Evolutionary conservation across 30 jellyfish, hydroid and myxozoan genomes (phyloP).

Genomic region (Cassiopea xamachana): DNA sequence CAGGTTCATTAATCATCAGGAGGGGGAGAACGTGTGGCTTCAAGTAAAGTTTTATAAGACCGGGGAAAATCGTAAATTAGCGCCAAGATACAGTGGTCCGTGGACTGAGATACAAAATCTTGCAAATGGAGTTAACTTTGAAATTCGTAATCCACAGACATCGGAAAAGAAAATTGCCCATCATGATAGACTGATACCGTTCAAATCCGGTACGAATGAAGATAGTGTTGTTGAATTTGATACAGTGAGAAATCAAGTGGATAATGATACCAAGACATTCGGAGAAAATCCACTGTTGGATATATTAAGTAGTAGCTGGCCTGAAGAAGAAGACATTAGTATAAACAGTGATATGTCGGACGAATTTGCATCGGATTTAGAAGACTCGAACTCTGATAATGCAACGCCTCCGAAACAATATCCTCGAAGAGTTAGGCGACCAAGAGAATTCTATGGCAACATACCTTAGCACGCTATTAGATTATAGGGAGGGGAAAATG

Average conservation of each 20-base stretch:
- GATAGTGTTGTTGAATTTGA: not conserved
- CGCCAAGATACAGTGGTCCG: conserved; percentile 28
- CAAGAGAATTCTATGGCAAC: conserved; percentile 13
- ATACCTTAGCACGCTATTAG: conserved; percentile 31
- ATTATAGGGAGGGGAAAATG: conserved; percentile 44
- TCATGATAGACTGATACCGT: conserved; percentile 27
- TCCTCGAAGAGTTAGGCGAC: conserved; percentile 17
- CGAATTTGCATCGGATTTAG: not conserved
- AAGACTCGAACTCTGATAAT: conserved; percentile 2
- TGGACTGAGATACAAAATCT: conserved; percentile 18
- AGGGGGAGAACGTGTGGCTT: conserved; percentile 43
- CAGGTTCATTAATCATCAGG: conserved; percentile 33
- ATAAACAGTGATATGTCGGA: not conserved
- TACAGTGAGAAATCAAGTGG: not conserved
- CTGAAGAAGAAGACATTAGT: not conserved
- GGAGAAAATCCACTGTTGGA: not conserved
- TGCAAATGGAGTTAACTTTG: conserved; percentile 35
- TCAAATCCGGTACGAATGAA: not conserved
- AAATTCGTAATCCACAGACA: not conserved
- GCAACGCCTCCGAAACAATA: not conserved
- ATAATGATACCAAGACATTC: not conserved
- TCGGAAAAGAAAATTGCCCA: conserved; percentile 28
- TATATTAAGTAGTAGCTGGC: not conserved
- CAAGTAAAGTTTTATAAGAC: conserved; percentile 40
- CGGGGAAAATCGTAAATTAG: conserved; percentile 18